Evolutionary conservation across 2,888 invertebrate genomes (phyloP).

Genomic region (Leptinotarsa tumamoca): DNA sequence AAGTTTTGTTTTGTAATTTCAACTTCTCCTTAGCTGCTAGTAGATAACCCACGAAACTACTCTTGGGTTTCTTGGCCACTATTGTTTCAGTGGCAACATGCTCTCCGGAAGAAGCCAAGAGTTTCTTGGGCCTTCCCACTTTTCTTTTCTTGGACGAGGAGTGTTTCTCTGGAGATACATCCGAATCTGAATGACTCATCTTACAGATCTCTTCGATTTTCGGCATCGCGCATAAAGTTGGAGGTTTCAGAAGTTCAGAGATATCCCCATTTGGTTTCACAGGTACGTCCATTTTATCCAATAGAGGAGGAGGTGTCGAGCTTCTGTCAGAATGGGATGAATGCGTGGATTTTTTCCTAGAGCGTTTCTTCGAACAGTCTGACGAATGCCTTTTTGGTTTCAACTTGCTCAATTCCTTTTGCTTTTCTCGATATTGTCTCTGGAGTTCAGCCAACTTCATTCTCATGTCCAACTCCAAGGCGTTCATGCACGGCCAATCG

Average conservation of each 20-base stretch:
- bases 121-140: conserved; percentile 83
- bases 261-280: conserved; percentile 52
- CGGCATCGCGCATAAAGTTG: conserved; percentile 61
- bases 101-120: conserved; percentile 69
- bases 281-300: conserved; percentile 61
- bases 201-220: conserved; percentile 48
- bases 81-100: conserved; percentile 81
- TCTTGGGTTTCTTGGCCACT: conserved; percentile 83
- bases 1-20: conserved; percentile 67
- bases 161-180: conserved; percentile 48
- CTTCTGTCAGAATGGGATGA: conserved; percentile 58
- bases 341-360: conserved; percentile 65
- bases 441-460: conserved; percentile 84
- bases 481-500: conserved; percentile 71
- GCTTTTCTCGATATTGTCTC: conserved; percentile 84
- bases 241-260: conserved; percentile 63
- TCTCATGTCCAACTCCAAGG: conserved; percentile 85
- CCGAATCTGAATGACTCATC: conserved; percentile 45
- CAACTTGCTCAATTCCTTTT: conserved; percentile 82
- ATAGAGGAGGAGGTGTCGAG: conserved; percentile 59
- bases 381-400: conserved; percentile 69
- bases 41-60: conserved; percentile 75
- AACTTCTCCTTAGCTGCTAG: conserved; percentile 75
- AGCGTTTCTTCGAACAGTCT: conserved; percentile 65
- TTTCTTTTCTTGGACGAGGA: conserved; percentile 81